Conservation (phyloP, 30 jellyfish, hydroid and myxozoan species). For the Euphysa ruthae region DNA sequence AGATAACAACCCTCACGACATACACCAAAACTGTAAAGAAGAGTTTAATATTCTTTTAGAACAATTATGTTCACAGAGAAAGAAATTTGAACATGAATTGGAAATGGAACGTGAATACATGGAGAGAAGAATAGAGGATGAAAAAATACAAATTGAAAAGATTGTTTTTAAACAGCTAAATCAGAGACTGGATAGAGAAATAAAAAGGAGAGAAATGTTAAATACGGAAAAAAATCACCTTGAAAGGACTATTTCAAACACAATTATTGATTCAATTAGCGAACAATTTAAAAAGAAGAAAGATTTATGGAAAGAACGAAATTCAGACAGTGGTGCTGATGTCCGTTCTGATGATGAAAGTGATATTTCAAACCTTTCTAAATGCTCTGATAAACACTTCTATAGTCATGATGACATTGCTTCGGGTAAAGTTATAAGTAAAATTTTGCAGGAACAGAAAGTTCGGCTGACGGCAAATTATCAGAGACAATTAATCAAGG, state of each 20-base stretch:
- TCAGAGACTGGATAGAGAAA: constrained; percentile 13
- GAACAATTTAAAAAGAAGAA: too few relatives aligned
- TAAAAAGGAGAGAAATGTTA: constrained; percentile 13
- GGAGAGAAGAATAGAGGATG: constrained; percentile 11
- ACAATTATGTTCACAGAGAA: constrained; percentile 5
- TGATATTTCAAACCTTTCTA: too few relatives aligned
- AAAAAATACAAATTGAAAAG: constrained; percentile 23
- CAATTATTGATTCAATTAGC: constrained; percentile 6
- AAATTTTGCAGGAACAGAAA: too few relatives aligned
- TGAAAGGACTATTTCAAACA: constrained; percentile 7
- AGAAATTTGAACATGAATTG: not conserved
- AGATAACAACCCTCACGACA: not conserved
- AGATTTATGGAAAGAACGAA: too few relatives aligned
- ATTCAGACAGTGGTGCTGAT: too few relatives aligned
- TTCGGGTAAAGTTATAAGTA: too few relatives aligned
- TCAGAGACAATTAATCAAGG: too few relatives aligned
- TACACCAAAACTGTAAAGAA: constrained; percentile 22
- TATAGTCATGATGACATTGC: too few relatives aligned
- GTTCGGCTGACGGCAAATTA: too few relatives aligned
- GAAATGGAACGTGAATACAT: constrained; percentile 1
- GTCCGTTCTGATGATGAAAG: too few relatives aligned
- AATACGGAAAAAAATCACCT: constrained; percentile 25
- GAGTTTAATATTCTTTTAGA: constrained; percentile 11
- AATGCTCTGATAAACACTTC: too few relatives aligned
- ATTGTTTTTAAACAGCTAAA: constrained; percentile 19